phyloP scores from a whole-genome alignment of 2,797 vertebrate species.

The Uromys caudimaculatus region DNA sequence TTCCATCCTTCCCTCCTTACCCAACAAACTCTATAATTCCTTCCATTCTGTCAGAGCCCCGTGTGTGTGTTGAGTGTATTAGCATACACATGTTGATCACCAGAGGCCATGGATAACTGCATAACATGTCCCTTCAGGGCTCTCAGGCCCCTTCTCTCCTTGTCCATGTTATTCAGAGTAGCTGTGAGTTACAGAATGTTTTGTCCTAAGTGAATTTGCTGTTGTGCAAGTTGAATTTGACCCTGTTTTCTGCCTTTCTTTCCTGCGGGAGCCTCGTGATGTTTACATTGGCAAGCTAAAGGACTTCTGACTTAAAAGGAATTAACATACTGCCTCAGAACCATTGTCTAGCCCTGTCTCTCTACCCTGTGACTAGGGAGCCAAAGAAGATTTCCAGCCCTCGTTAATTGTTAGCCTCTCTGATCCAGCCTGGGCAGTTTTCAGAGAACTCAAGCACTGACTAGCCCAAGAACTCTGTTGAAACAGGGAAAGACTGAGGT shows the following conservation, averaged over 20 bases:
- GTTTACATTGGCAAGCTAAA: slow-evolving; percentile 65
- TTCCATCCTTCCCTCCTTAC: not conserved
- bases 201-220: slow-evolving; percentile 55
- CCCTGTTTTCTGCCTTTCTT: slow-evolving; percentile 52
- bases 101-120: slow-evolving; percentile 66
- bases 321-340: slow-evolving; percentile 47
- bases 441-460: slow-evolving; percentile 48
- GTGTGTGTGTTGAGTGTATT: not conserved
- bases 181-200: slow-evolving; percentile 43
- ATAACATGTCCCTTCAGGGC: slow-evolving; percentile 57
- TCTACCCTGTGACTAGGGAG: not conserved
- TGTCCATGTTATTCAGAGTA: slow-evolving; percentile 37
- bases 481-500: slow-evolving; percentile 60
- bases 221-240: slow-evolving; percentile 50
- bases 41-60: not conserved
- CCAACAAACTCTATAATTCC: not conserved
- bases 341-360: slow-evolving; percentile 35
- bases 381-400: slow-evolving; percentile 42
- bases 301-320: slow-evolving; percentile 29
- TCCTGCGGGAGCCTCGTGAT: slow-evolving; percentile 24
- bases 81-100: slow-evolving; percentile 31
- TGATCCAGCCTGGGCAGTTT: slow-evolving; percentile 37
- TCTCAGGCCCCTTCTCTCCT: not conserved
- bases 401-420: slow-evolving; percentile 45
- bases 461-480: slow-evolving; percentile 58